phyloP scores from a whole-genome alignment of 2,888 invertebrate species.

The Paralinhomoeus sp. region DNA sequence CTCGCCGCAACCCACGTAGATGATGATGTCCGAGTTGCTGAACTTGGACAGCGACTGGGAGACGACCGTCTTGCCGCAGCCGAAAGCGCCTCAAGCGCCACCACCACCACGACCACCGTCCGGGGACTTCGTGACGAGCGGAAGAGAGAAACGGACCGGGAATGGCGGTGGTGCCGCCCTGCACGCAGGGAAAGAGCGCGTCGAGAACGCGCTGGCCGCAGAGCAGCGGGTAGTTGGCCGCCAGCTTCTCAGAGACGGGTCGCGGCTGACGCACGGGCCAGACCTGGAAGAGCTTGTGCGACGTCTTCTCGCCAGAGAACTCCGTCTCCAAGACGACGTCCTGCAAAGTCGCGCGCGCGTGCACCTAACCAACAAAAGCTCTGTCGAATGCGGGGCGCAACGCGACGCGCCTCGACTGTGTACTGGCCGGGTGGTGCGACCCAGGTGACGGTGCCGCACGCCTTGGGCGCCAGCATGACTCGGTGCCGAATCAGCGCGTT shows the following conservation, averaged over 20 bases:
- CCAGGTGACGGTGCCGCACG: constrained; percentile 85
- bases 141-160: constrained; percentile 11
- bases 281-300: constrained; percentile 89
- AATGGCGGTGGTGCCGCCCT: constrained; percentile 24
- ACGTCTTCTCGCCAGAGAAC: constrained; percentile 77
- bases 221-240: constrained; percentile 88
- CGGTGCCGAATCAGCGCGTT: constrained; percentile 92
- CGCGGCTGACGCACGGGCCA: constrained; percentile 98
- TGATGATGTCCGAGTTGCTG: constrained; percentile 95
- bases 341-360: constrained; percentile 29
- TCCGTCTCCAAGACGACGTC: constrained; percentile 92
- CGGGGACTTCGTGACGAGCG: too few relatives aligned
- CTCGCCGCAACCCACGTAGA: constrained; percentile 99
- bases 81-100: constrained; percentile 77
- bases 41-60: constrained; percentile 97
- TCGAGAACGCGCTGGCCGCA: constrained; percentile 95
- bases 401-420: constrained; percentile 64
- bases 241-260: constrained; percentile 86
- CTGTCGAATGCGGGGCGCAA: too few relatives aligned
- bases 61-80: constrained; percentile 99
- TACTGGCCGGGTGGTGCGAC: constrained; percentile 82
- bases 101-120: too few relatives aligned
- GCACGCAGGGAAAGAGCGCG: constrained; percentile 74
- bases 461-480: constrained; percentile 74
- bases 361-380: background rate